These are phyloP conservation scores for Opisthocomus hoazin DNA, from an alignment of 2,113 vertebrate genomes.

Conservation along the genomic window DNA sequence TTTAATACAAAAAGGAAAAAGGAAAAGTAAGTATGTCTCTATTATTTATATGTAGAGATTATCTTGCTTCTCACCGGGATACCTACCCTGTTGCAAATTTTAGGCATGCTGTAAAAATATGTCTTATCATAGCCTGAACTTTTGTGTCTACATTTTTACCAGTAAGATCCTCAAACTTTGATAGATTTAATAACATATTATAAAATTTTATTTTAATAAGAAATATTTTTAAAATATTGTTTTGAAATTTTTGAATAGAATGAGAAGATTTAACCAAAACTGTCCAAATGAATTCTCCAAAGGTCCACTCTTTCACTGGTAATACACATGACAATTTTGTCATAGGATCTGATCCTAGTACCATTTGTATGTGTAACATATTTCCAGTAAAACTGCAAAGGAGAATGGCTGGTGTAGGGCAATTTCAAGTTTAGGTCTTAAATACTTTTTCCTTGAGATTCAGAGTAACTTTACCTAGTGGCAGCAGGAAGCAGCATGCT, in stretches of 20 bases:
- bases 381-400: background rate
- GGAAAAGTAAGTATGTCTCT: background rate
- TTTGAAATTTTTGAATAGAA: background rate
- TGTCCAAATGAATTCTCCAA: background rate
- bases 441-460: background rate
- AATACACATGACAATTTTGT: background rate
- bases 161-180: background rate
- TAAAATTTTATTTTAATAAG: background rate
- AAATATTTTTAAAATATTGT: background rate
- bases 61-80: background rate
- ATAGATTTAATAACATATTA: background rate
- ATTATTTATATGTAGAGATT: background rate
- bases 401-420: background rate
- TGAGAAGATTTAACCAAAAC: background rate
- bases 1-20: background rate
- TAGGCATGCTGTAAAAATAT: background rate
- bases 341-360: background rate
- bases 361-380: background rate
- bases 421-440: background rate
- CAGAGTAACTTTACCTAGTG: background rate
- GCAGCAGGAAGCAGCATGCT: background rate
- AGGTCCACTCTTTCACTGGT: background rate
- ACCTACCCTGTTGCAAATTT: background rate
- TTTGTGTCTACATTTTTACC: background rate
- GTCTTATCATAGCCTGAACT: background rate